phyloP scores from a whole-genome alignment of 2,888 invertebrate genomes.

The Orchesella flavescens region DNA sequence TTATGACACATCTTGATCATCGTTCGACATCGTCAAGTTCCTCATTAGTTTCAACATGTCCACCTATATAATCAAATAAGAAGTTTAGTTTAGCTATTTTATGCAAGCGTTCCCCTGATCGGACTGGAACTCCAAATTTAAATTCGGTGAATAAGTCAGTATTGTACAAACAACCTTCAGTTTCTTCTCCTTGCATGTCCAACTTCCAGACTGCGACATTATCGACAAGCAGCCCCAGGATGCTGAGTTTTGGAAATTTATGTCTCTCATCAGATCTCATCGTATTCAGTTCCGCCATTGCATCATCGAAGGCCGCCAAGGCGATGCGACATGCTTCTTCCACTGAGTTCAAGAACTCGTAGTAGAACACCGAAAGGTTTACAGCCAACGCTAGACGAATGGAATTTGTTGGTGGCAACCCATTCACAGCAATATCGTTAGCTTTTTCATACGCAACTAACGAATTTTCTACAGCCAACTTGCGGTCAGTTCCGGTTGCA shows the following conservation, averaged over 20 bases:
- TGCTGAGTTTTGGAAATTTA: slow-evolving; percentile 99
- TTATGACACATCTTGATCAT: slow-evolving; percentile 97
- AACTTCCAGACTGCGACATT: slow-evolving; percentile 99
- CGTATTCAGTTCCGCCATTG: slow-evolving; percentile 98
- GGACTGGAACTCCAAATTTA: neutral
- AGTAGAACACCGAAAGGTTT: slow-evolving; percentile 99
- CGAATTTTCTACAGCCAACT: slow-evolving; percentile 97
- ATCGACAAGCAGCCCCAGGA: slow-evolving; percentile 99
- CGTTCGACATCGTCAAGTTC: slow-evolving; percentile 87
- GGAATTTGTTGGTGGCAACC: slow-evolving; percentile 97
- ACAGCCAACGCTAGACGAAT: slow-evolving; percentile 97
- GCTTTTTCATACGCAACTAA: slow-evolving; percentile 94
- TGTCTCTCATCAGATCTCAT: slow-evolving; percentile 98
- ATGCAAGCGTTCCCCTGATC: no score
- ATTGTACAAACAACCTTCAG: slow-evolving; percentile 88
- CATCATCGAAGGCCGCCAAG: slow-evolving; percentile 98
- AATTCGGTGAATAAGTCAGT: neutral
- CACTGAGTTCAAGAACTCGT: slow-evolving; percentile 99
- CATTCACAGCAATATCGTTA: slow-evolving; percentile 95
- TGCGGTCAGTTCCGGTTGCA: slow-evolving; percentile 95
- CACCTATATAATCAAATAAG: slow-evolving; percentile 76
- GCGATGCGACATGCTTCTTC: no score
- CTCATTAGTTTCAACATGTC: slow-evolving; percentile 91
- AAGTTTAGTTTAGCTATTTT: no score
- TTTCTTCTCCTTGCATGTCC: no score